These are phyloP conservation scores for Gryllus bimaculatus DNA, from an alignment of 1,140 invertebrate species.

Conservation along the genomic window DNA sequence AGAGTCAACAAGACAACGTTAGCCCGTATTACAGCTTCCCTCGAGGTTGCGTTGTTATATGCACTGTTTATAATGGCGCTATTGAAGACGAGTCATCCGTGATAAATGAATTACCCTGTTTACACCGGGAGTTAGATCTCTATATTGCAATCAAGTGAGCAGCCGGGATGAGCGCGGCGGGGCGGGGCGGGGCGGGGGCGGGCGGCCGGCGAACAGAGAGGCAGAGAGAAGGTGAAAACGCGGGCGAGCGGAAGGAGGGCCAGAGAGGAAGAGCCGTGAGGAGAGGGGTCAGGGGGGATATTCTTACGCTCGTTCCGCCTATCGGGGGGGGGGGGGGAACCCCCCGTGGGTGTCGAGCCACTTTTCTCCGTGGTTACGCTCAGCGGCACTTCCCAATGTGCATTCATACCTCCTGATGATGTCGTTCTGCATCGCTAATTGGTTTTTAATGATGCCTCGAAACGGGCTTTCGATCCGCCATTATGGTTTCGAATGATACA, in stretches of 20 bases:
- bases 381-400: background rate
- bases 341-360: background rate
- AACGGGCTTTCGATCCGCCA: background rate
- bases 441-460: constrained; percentile 14
- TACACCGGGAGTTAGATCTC: background rate
- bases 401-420: background rate
- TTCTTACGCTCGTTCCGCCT: too few relatives aligned
- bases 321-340: too few relatives aligned
- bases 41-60: background rate
- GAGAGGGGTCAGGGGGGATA: too few relatives aligned
- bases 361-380: background rate
- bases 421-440: constrained; percentile 18
- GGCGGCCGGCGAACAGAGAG: too few relatives aligned
- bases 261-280: too few relatives aligned
- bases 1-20: constrained; percentile 3
- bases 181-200: too few relatives aligned
- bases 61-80: background rate
- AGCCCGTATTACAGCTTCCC: background rate
- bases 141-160: constrained; percentile 9
- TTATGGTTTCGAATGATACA: background rate
- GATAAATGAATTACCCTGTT: constrained; percentile 7
- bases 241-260: too few relatives aligned
- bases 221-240: too few relatives aligned
- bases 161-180: too few relatives aligned
- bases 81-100: constrained; percentile 5